Percentiles rank a stretch among this genome's conserved stretches.
Evolutionary conservation across 2,888 invertebrate genomes (phyloP).

Genomic region (Empis livida): DNA sequence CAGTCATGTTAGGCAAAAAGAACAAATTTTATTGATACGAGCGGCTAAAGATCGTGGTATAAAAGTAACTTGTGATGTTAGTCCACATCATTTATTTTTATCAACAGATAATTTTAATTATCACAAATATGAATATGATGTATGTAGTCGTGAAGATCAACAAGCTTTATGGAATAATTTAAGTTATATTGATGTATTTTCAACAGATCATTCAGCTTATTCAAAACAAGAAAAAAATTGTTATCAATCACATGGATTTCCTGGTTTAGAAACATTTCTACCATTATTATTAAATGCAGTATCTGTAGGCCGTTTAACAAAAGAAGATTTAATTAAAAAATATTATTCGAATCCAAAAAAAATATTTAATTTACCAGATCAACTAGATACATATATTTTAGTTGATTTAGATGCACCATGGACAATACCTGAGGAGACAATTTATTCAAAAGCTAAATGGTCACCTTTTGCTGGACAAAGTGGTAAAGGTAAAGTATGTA

Average conservation of each 20-base stretch:
- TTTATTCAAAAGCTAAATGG: conserved; percentile 88
- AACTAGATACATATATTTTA: conserved; percentile 92
- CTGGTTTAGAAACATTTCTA: conserved; percentile 93
- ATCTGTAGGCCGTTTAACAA: conserved; percentile 69
- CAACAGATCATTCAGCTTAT: conserved; percentile 98
- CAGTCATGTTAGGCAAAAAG: conserved; percentile 91
- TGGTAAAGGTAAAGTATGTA: conserved; percentile 76
- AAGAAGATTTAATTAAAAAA: conserved; percentile 83
- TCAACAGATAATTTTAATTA: conserved; percentile 42
- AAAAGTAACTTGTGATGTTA: conserved; percentile 94
- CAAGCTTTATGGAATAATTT: conserved; percentile 95
- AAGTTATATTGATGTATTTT: conserved; percentile 91
- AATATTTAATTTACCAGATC: conserved; percentile 94
- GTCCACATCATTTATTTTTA: conserved; percentile 95
- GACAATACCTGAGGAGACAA: conserved; percentile 68
- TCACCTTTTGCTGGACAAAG: conserved; percentile 88
- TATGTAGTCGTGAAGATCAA: conserved; percentile 81
- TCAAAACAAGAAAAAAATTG: conserved; percentile 76
- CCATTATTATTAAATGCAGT: conserved; percentile 91
- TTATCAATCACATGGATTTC: conserved; percentile 86
- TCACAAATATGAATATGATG: conserved; percentile 43
- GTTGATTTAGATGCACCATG: conserved; percentile 89
- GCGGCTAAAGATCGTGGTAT: conserved; percentile 83
- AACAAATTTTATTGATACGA: conserved; percentile 83
- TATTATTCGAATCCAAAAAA: conserved; percentile 86